Evolutionary conservation across 2,797 vertebrate genomes (phyloP).

Genomic region (Urophycis tenuis): DNA sequence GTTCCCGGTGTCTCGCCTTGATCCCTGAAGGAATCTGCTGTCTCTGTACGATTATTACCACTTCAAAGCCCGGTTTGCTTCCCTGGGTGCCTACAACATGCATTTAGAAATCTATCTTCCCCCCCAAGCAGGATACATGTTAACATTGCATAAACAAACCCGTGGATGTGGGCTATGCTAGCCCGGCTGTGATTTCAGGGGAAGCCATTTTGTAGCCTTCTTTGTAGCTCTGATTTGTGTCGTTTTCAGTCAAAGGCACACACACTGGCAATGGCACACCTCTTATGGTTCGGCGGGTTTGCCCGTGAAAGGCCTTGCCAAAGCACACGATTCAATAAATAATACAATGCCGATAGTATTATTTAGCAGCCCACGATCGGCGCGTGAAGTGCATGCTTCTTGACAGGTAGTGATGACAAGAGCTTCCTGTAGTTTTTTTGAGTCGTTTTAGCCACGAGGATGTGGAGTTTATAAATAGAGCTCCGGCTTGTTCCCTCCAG

Average conservation of each 20-base stretch:
- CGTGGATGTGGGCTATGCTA: background rate
- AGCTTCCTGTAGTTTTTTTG: slow-evolving; percentile 37
- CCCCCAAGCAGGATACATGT: slow-evolving; percentile 42
- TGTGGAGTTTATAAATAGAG: slow-evolving; percentile 56
- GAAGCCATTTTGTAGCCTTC: slow-evolving; percentile 6
- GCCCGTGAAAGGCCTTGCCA: slow-evolving; percentile 18
- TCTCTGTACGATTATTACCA: slow-evolving; percentile 63
- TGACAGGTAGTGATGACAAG: slow-evolving; percentile 8
- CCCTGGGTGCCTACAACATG: slow-evolving; percentile 48
- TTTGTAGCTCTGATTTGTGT: slow-evolving; percentile 31
- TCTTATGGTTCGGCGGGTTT: background rate
- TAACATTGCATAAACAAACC: slow-evolving; percentile 47
- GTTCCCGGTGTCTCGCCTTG: slow-evolving; percentile 49
- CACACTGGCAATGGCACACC: background rate
- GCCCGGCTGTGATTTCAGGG: background rate
- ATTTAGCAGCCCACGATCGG: slow-evolving; percentile 30
- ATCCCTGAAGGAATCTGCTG: slow-evolving; percentile 60
- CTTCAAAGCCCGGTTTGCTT: slow-evolving; percentile 56
- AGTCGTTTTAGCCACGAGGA: slow-evolving; percentile 51
- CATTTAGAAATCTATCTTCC: slow-evolving; percentile 51
- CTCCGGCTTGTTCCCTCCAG: slow-evolving; percentile 57
- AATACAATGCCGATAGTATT: slow-evolving; percentile 25
- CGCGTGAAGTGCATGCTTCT: slow-evolving; percentile 42
- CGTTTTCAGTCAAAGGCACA: background rate
- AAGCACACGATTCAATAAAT: slow-evolving; percentile 19